Percentiles rank a stretch among this genome's conserved stretches.
Evolutionary conservation across 2,797 vertebrate species (phyloP).

Genomic region (Ispidina lecontei): DNA sequence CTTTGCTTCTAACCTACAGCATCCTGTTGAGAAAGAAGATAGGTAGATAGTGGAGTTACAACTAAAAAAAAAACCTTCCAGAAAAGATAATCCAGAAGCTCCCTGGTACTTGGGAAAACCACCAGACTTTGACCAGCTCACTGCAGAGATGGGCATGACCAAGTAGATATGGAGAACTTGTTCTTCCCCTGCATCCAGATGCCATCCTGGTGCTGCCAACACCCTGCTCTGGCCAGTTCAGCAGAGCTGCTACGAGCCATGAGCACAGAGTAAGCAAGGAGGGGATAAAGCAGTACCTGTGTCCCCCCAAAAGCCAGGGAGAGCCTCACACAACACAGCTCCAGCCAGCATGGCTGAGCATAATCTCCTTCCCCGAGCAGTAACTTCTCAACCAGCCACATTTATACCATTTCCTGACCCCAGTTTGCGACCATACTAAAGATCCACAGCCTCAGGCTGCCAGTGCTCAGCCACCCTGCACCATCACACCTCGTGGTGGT

Average conservation of each 20-base stretch:
- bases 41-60: constrained; percentile 35
- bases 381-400: background rate
- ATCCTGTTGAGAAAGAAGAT: constrained; percentile 21
- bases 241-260: background rate
- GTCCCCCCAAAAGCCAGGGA: background rate
- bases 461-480: too few relatives aligned
- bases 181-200: background rate
- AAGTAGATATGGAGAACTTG: fast-evolving
- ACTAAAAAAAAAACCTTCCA: constrained; percentile 20
- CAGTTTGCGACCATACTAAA: background rate
- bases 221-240: fast-evolving
- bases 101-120: background rate
- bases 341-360: fast-evolving
- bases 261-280: fast-evolving
- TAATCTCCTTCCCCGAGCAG: fast-evolving
- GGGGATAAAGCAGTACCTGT: too few relatives aligned
- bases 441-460: background rate
- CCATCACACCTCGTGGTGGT: fast-evolving
- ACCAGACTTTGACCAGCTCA: too few relatives aligned
- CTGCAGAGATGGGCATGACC: background rate
- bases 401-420: background rate
- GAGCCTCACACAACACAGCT: background rate
- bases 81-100: constrained; percentile 7
- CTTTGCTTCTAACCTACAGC: constrained; percentile 61
- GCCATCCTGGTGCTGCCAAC: background rate